Evolutionary conservation across 2,888 invertebrate genomes (phyloP), one percentile per base, ranked within the genome.

Genomic region (Congeria kusceri): DNA sequence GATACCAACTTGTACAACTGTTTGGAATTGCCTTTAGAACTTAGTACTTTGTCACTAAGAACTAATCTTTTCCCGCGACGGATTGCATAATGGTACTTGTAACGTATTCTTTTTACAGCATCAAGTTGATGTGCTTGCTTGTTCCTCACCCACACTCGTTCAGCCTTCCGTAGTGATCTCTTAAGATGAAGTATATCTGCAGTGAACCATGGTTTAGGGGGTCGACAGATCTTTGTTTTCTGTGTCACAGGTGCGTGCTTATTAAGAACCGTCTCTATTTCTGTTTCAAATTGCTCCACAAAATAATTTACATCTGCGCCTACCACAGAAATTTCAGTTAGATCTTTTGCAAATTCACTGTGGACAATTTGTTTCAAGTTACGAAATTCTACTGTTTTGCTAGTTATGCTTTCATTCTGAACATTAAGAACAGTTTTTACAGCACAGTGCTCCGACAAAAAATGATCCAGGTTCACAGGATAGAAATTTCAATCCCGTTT

Each of bases 191-290:
- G 23, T 15, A 76, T 72, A 13, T 25, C n/a, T 20, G 64, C 66
- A 65, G n/a, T 76, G 57, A 76, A 80, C 65, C 63, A 72, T 20
- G 76, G 76, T 61, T 80, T 80, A 9, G 75, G 76, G 53, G 61
- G 53, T 53, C 75, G 62, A 28, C 58, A 76, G 7, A 68, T 70
- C 61, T 68, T 57, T 1, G 27, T 63, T 76, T 80, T 71, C 27
- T 57, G 64, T 23, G 39, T 67, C 2, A 63, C 11, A 20, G 75
- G 66, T 29, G 65, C 64, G 32, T 76, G 64, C 47, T 32, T 64
- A 64, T 76, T 28, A 18, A 71, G 44, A 25, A 71, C 7, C 4
- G 7, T 29, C 11, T 71, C 15, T 1, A 63, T 58, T 62, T 76
- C 39, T 9, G 15, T 9, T 69, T 76, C 76, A 64, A 76, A 69